Base-by-base conservation (phyloP, 2,888 invertebrate species). In the Aleiodes leptofemur region DNA sequence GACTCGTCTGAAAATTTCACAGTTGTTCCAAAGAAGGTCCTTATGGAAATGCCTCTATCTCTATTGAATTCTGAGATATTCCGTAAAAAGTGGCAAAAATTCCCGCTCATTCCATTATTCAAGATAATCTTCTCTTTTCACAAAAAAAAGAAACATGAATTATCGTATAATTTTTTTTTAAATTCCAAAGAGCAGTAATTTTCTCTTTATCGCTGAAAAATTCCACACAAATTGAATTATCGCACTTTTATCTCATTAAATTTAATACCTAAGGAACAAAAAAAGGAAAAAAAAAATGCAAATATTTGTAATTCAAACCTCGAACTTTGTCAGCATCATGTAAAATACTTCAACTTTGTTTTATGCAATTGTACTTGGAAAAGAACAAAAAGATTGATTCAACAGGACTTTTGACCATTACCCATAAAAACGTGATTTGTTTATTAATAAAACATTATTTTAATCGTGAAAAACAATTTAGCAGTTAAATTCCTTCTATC, bases 361-460 rank as follows among this genome's bases (percentile, higher is more conserved):
- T 57, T 29, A 64, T 48, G 43, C 64, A 43, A 23, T 3, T 14
- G 34, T 14, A 43, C 64, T 9, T 48, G 14, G 23, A 4, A 43
- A 64, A 14, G 16, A 59, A 38, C 8, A 43, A 43, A 64, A 64
- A 14, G 64, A 43, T 43, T 64, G 16, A 48, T 64, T 43, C n/a
- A 14, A 64, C 48, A 64, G 14, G 59, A 31, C 59, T 38, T 16
- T 61, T 61, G 43, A 16, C 48, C 64, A 64, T 64, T 64, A 23
- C 6, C 7, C 31, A 59, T 34, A 16, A 9, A 38, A 48, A 64
- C 14, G 64, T 43, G 64, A 14, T 5, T 64, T n/a, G 16, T 16
- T 55, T n/a, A 55, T 16, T 55, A 16, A 16, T 55, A 16, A 16
- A 16, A 55, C 55, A 16, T 55, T 43, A 34, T 43, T 43, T 11